These are phyloP conservation scores for Podarcis cretensis DNA, from an alignment of 2,113 vertebrate genomes.

Conservation along the genomic window DNA sequence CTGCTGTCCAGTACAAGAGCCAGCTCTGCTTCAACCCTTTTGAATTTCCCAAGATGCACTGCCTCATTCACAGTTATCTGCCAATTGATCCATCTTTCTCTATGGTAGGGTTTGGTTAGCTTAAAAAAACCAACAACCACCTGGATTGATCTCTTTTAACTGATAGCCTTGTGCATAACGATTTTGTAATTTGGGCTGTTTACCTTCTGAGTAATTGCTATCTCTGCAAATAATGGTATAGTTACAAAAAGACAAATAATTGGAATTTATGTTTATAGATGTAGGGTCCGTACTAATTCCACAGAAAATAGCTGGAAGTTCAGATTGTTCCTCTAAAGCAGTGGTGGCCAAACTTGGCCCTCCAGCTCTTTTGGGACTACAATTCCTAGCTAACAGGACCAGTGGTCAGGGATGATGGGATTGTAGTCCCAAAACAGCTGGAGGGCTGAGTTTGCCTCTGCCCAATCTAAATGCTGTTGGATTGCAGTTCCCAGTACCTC, in stretches of 20 bases:
- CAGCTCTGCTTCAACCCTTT: neutral
- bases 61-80: neutral
- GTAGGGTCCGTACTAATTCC: neutral
- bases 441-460: too few relatives aligned
- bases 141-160: constrained; percentile 27
- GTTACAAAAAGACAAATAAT: constrained; percentile 24
- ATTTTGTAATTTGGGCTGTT: constrained; percentile 39
- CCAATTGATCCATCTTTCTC: neutral
- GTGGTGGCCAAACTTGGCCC: too few relatives aligned
- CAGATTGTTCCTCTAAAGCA: neutral
- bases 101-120: constrained; percentile 1
- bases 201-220: constrained; percentile 31
- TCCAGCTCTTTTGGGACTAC: too few relatives aligned
- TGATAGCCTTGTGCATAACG: constrained; percentile 18
- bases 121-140: too few relatives aligned
- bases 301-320: neutral
- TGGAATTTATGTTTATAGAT: constrained; percentile 14
- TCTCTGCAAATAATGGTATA: constrained; percentile 22
- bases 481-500: too few relatives aligned
- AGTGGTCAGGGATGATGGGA: too few relatives aligned
- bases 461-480: too few relatives aligned
- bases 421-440: too few relatives aligned
- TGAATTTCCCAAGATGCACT: neutral
- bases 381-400: too few relatives aligned
- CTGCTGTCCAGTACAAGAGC: neutral